Base-by-base conservation (phyloP, 2,888 invertebrate species). In the Limenitis camilla region DNA sequence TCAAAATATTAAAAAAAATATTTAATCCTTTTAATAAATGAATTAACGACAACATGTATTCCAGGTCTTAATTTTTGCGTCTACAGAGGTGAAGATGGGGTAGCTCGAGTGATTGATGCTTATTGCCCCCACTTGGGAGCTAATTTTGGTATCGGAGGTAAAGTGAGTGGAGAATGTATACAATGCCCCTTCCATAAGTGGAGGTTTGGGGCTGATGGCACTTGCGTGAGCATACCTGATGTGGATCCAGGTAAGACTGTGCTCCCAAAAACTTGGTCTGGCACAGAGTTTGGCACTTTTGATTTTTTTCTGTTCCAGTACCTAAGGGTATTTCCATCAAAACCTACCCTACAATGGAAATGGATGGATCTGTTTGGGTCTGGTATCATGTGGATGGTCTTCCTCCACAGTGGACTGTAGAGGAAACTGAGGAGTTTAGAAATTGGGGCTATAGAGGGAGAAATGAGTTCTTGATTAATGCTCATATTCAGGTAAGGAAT, bases 111-210 rank as follows among this genome's bases (percentile, higher is more conserved):
- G 1, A 82, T 96, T 32, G 93, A 96, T 72, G 96, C 96, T 0
- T 96, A 95, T 71, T 97, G 97, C 65, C 96, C 96, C 0, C 97
- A 97, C 71, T 81, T 97, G 62, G 97, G 97, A 0, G 96, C 97
- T 0, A 95, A 96, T 72, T 80, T 97, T 67, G 95, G 91, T 0
- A 88, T 93, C 0, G 96, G 95, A 0, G 96, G 96, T 0, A 89
- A 88, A 0, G 94, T 96, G 0, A 76, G 86, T 35, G 94, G 92
- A 0, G 91, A 93, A 66, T 94, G 94, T 64, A 89, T 97, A 7
- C 92, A 94, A 66, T 97, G 97, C 65, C 96, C 96, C 0, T 97
- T 97, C 78, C 97, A 97, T 67, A 92, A 92, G 49, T 97, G 97
- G 97, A 80, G 88, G 49, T 97, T 97, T 70, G 88, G 90, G 5